Base-by-base conservation (phyloP, 1,140 invertebrate genomes). In the Batillaria attramentaria region DNA sequence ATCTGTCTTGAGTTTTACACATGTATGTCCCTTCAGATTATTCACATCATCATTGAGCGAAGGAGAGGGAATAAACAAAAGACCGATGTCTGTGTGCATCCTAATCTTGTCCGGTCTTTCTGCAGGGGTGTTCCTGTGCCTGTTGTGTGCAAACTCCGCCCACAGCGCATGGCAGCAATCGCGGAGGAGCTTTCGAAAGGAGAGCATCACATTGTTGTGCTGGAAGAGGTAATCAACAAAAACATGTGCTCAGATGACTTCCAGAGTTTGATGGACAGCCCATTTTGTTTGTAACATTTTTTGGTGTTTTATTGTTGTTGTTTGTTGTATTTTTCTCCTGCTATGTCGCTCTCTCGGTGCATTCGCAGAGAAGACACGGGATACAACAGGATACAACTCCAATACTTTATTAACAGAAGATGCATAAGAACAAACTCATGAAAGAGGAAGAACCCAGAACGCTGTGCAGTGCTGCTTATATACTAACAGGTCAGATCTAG, bases 171-270 rank as follows among this genome's bases (percentile, higher is more conserved):
- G 79, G 87, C 93, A 84, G 96, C 96, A 16, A 96, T 99, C 81
- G 95, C 94, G 43, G 93, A 95, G 68, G 93, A 94, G 84, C 89
- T 99, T 65, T 88, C 91, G 18, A 91, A 90, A 33, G 94, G 93
- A 69, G 79, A 88, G 35, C 92, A 96, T 92, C 96, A 98, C 91
- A 93, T 99, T 85, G 95, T 98, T 2, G 96, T 97, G 78, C 91
- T 99, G 20, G 97, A 99, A 93, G 97, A 99, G 93, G 93, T 98
- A 81, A 42, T 43, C 46, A 46, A 33, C 70, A 43, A 39, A 20
- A 43, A 37, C 6, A n/a, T 42, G 16, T 54, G 4, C 13, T 18
- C 41, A 46, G 70, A 31, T 20, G 24, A 24, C 28, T 13, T 46
- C 5, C 10, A 35, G 10, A 46, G 16, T 46, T 73, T 4, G 20